Evolutionary conservation across 2,888 invertebrate genomes (phyloP).

Genomic region (Amphipoea lucens): DNA sequence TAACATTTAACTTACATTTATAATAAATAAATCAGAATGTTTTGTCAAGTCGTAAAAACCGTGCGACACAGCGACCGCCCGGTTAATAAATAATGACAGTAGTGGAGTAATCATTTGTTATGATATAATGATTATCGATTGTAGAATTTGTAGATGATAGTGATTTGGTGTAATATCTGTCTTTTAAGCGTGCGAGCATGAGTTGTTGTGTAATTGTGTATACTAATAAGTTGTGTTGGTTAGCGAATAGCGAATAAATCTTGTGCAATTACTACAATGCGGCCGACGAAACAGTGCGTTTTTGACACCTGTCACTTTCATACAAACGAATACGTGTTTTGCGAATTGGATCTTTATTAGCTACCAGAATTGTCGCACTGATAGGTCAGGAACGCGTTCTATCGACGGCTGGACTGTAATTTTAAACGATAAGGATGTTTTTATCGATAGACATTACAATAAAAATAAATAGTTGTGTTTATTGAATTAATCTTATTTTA

Average conservation of each 20-base stretch:
- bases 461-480: background rate
- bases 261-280: background rate
- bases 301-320: background rate
- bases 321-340: background rate
- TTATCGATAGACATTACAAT: too few species aligned
- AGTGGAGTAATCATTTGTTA: constrained; percentile 11
- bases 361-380: background rate
- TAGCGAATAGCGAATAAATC: background rate
- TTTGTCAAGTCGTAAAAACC: background rate
- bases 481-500: background rate
- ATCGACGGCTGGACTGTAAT: background rate
- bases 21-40: background rate
- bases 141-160: constrained; percentile 4
- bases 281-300: background rate
- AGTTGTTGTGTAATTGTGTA: background rate
- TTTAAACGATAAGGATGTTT: background rate
- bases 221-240: background rate
- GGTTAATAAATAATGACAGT: background rate
- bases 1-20: background rate
- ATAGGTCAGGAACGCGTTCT: background rate
- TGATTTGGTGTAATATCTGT: constrained; percentile 11
- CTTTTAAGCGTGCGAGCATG: background rate
- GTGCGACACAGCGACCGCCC: too few species aligned
- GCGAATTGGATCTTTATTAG: background rate
- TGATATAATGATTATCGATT: constrained; percentile 17